Evolutionary conservation across 2,888 invertebrate genomes (phyloP), one percentile per base, ranked within the genome.

Genomic region (Zonitis immaculata): DNA sequence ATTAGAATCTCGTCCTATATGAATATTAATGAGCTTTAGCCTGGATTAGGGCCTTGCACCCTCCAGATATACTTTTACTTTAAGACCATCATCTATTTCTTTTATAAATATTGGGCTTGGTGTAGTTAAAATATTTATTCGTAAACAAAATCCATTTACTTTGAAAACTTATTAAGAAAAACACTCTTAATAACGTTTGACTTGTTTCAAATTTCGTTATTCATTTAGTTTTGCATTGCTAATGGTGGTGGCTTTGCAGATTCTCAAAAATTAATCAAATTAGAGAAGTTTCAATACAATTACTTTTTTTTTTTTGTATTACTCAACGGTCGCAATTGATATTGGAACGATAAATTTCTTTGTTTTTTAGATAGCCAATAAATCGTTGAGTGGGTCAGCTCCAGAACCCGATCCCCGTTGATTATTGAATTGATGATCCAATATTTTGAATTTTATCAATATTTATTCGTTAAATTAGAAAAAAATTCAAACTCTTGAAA

Each of bases 1-100:
- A 68, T 70, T 69, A 67, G 66, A 60, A 58, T 61, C 56, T 52
- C 54, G 49, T 57, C 45, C 45, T 44, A 35, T 55, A 57, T 64
- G 63, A 64, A 64, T 64, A 64, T 64, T 64, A 64, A 65, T 62
- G 51, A 50, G 48, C 44, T 55, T 44, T 42, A 47, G 54, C 5
- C n/a, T 47, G 54, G 54, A 39, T 39, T 20, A 39, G 20, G 11
- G 3, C 18, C 11, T 11, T 11, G 11, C 20, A 39, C 39, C n/a
- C 39, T 39, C 18, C 16, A 16, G 35, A 35, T 6, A 35, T 18
- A 18, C 39, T 39, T 20, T 39, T 16, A 35, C 18, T 3, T 35
- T n/a, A n/a, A n/a, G n/a, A n/a, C n/a, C n/a, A 20, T 46, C 35
- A 55, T 51, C 51, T 45, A 47, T 49, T 51, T 43, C 35, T 51